Evolutionary conservation across 2,888 invertebrate genomes (phyloP).

Genomic region (Hirtodrosophila alboralis): DNA sequence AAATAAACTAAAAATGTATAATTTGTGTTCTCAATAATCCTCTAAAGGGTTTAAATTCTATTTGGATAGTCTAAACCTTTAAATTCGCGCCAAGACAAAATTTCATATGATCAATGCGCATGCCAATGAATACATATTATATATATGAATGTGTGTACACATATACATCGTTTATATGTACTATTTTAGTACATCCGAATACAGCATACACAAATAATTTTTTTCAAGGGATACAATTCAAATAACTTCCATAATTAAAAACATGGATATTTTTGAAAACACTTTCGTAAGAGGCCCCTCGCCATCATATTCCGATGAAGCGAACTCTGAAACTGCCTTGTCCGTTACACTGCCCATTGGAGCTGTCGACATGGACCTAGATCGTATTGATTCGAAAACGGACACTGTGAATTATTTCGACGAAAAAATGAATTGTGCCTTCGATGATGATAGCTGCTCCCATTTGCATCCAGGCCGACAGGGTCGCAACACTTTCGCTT

Average conservation of each 20-base stretch:
- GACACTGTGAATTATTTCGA: slow-evolving; percentile 70
- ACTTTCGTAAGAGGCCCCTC: slow-evolving; percentile 83
- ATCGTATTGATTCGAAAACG: slow-evolving; percentile 65
- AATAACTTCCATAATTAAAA: slow-evolving; percentile 7
- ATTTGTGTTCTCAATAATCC: too few relatives aligned
- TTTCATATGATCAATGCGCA: slow-evolving; percentile 32
- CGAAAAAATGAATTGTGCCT: slow-evolving; percentile 68
- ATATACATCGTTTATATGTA: slow-evolving; percentile 2
- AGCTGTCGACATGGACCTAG: slow-evolving; percentile 52
- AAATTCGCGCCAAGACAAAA: slow-evolving; percentile 18
- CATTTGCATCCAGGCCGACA: slow-evolving; percentile 59
- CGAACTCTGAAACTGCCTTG: slow-evolving; percentile 79
- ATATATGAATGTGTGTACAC: slow-evolving; percentile 13
- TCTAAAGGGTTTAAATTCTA: too few relatives aligned
- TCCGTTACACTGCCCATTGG: slow-evolving; percentile 77
- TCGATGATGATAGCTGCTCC: slow-evolving; percentile 64
- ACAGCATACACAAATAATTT: slow-evolving; percentile 36
- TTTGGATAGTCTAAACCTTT: too few relatives aligned
- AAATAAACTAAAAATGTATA: too few relatives aligned
- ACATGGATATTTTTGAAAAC: slow-evolving; percentile 82
- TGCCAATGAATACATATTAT: slow-evolving; percentile 17
- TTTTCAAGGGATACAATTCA: slow-evolving; percentile 12
- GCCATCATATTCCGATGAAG: slow-evolving; percentile 83
- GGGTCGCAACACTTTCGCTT: slow-evolving; percentile 86
- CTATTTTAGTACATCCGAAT: slow-evolving; percentile 16